Percentiles rank a stretch among this genome's conserved stretches.
These are phyloP conservation scores for Musca vetustissima DNA, from an alignment of 1,140 invertebrate genomes.

Conservation along the genomic window DNA sequence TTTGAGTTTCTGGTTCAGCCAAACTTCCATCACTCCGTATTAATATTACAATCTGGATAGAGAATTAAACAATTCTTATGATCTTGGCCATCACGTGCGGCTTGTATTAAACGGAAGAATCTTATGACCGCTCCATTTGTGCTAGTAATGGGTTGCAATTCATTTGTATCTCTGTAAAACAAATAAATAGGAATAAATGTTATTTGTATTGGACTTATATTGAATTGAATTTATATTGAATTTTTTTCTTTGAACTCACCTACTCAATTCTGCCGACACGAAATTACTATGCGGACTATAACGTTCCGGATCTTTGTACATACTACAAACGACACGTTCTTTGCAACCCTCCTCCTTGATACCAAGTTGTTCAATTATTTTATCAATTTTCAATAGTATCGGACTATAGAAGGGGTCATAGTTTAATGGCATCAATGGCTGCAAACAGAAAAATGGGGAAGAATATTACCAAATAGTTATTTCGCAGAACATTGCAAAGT, in stretches of 20 bases:
- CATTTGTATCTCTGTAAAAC: constrained; percentile 57
- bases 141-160: constrained; percentile 67
- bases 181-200: constrained; percentile 24
- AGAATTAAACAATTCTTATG: constrained; percentile 69
- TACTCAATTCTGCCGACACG: constrained; percentile 79
- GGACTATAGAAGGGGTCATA: constrained; percentile 77
- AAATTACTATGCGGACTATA: constrained; percentile 83
- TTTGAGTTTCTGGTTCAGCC: not conserved
- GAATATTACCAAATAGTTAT: constrained; percentile 5
- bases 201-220: not conserved
- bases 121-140: constrained; percentile 71
- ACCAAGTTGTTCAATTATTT: constrained; percentile 69
- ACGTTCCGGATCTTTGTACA: constrained; percentile 76
- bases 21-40: constrained; percentile 36
- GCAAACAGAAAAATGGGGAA: not conserved
- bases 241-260: constrained; percentile 60
- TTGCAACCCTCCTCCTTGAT: constrained; percentile 69
- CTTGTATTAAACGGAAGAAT: constrained; percentile 77
- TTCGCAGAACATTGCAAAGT: not conserved
- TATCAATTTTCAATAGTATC: constrained; percentile 72
- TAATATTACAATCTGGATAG: constrained; percentile 66
- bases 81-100: constrained; percentile 80
- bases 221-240: not conserved
- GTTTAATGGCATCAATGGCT: constrained; percentile 53
- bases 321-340: constrained; percentile 75